Percentiles rank a stretch among this genome's conserved stretches.
Conservation (phyloP, 2,797 vertebrate genomes). For the Uromys caudimaculatus region DNA sequence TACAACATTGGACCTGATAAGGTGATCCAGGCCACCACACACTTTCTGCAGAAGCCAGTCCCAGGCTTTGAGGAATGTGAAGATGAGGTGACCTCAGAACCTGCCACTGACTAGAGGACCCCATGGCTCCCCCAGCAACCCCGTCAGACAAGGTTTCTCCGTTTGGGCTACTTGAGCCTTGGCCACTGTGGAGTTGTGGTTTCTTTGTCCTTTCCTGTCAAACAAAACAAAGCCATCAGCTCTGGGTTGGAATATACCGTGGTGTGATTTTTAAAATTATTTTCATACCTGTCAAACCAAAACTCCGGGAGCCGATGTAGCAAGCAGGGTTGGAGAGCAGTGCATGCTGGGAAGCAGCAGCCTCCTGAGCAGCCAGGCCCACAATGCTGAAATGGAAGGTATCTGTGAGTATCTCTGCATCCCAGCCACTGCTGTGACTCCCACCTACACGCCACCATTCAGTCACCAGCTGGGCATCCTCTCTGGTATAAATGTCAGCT, state of each 20-base stretch:
- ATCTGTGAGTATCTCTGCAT: conserved; percentile 45
- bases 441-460: conserved; percentile 25
- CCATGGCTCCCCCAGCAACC: not conserved
- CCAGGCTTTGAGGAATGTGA: conserved; percentile 79
- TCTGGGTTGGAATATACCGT: conserved; percentile 63
- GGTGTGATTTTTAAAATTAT: conserved; percentile 65
- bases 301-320: conserved; percentile 58
- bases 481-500: not conserved
- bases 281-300: conserved; percentile 82
- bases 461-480: not conserved
- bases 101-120: conserved; percentile 60
- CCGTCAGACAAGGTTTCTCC: not conserved
- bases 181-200: conserved; percentile 65
- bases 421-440: conserved; percentile 43
- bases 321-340: conserved; percentile 18
- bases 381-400: not conserved
- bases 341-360: conserved; percentile 54
- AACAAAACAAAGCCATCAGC: conserved; percentile 65
- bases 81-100: not conserved
- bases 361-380: not conserved
- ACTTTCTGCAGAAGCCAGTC: conserved; percentile 92
- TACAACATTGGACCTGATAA: conserved; percentile 98
- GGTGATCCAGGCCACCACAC: conserved; percentile 91
- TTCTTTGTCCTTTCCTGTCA: conserved; percentile 59
- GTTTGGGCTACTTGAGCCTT: conserved; percentile 44